Percentiles rank a stretch among this genome's conserved stretches.
Conservation (phyloP, 1,140 invertebrate genomes). For the Papilio aristodemus region DNA sequence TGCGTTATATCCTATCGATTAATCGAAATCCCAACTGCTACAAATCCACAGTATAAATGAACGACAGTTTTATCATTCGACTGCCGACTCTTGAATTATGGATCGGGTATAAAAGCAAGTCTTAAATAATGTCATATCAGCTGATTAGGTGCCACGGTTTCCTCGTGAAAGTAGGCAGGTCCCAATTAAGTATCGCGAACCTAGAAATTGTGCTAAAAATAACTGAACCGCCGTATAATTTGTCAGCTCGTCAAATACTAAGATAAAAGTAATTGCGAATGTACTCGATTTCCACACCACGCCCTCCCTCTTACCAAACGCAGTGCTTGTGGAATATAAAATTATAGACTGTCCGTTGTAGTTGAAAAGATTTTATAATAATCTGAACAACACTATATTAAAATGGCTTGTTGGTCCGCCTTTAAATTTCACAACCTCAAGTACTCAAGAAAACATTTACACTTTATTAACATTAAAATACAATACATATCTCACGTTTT, state of each 20-base stretch:
- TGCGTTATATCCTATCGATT: constrained; percentile 1
- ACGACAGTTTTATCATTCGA: constrained; percentile 24
- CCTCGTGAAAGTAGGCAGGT: constrained; percentile 39
- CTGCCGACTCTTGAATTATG: constrained; percentile 30
- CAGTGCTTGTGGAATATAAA: constrained; percentile 3
- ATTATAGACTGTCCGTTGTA: neutral
- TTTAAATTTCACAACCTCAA: neutral
- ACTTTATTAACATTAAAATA: neutral
- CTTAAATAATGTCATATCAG: constrained; percentile 33
- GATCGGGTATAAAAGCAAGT: constrained; percentile 19
- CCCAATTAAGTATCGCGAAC: constrained; percentile 40
- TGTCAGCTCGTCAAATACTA: constrained; percentile 47
- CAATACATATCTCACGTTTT: too few relatives aligned
- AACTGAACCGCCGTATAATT: constrained; percentile 47
- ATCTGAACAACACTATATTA: neutral
- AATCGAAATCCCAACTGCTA: constrained; percentile 14
- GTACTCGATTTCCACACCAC: constrained; percentile 15
- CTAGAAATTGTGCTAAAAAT: constrained; percentile 46
- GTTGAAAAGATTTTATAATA: constrained; percentile 12
- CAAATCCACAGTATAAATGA: constrained; percentile 17
- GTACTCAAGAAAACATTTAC: neutral
- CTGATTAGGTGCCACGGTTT: constrained; percentile 36
- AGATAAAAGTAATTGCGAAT: constrained; percentile 43
- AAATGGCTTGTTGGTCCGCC: neutral
- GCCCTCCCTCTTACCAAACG: constrained; percentile 10